phyloP scores from a whole-genome alignment of 2,888 invertebrate genomes.

The Andrena marginata region DNA sequence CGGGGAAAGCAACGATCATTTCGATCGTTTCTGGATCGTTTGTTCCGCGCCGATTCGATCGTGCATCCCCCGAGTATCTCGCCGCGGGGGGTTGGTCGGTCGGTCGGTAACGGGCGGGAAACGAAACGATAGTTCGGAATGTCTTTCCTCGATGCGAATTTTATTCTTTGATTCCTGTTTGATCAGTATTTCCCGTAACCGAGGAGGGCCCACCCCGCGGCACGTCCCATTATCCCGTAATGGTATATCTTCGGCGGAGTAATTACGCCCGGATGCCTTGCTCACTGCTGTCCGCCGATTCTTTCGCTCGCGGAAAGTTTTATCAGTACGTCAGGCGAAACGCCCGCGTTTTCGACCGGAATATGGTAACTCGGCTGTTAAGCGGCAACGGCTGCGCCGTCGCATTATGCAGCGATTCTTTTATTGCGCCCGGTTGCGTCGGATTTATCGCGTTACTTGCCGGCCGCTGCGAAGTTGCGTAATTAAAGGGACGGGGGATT shows the following conservation, averaged over 20 bases:
- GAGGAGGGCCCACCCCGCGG: conserved; percentile 9
- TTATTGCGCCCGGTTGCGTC: conserved; percentile 27
- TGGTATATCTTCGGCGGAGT: conserved; percentile 48
- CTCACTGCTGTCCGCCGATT: conserved; percentile 38
- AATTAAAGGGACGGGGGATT: conserved; percentile 31
- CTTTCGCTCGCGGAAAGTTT: conserved; percentile 48
- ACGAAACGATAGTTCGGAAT: conserved; percentile 62
- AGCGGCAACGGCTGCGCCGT: conserved; percentile 36
- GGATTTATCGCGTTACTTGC: conserved; percentile 44
- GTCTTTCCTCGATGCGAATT: conserved; percentile 62
- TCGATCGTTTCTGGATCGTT: conserved; percentile 61
- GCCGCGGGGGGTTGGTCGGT: not conserved
- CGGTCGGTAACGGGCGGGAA: conserved; percentile 52
- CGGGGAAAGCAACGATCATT: conserved; percentile 52
- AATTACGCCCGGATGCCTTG: conserved; percentile 49
- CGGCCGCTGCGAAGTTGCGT: conserved; percentile 23
- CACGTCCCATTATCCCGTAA: conserved; percentile 46
- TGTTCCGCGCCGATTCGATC: conserved; percentile 43
- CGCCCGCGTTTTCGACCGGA: conserved; percentile 34
- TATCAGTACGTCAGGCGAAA: conserved; percentile 39
- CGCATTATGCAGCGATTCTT: conserved; percentile 52
- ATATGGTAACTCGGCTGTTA: conserved; percentile 41
- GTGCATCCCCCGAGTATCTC: conserved; percentile 15
- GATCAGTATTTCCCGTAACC: conserved; percentile 48
- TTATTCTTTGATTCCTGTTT: conserved; percentile 63